phyloP scores from a whole-genome alignment of 2,797 vertebrate genomes.

The Sebastes dallii region DNA sequence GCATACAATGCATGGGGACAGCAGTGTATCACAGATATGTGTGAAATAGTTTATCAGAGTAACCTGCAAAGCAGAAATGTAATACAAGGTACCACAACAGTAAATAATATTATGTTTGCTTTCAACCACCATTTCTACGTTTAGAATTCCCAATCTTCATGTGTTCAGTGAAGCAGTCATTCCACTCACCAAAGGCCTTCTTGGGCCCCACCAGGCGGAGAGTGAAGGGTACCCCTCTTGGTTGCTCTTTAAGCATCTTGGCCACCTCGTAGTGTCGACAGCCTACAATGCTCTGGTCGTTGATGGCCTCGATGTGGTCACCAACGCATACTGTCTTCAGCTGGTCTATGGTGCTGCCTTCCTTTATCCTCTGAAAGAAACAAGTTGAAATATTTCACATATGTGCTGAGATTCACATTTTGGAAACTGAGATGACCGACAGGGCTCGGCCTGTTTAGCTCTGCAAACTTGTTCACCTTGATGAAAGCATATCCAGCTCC shows the following conservation, averaged over 20 bases:
- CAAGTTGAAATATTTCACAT: not conserved
- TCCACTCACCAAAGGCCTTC: slow-evolving; percentile 93
- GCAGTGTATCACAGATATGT: not conserved
- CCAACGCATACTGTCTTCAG: slow-evolving; percentile 91
- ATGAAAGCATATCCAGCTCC: slow-evolving; percentile 97
- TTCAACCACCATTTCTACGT: no score
- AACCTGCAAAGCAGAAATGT: not conserved
- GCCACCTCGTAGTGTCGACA: slow-evolving; percentile 98
- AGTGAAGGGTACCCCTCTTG: slow-evolving; percentile 89
- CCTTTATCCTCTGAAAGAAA: slow-evolving; percentile 92
- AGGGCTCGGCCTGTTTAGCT: not conserved
- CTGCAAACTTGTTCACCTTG: slow-evolving; percentile 81
- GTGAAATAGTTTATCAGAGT: not conserved
- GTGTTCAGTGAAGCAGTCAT: not conserved
- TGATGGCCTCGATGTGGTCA: slow-evolving; percentile 98
- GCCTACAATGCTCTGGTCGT: slow-evolving; percentile 96
- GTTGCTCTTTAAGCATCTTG: slow-evolving; percentile 95
- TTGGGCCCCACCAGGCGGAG: slow-evolving; percentile 93
- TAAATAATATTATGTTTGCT: not conserved
- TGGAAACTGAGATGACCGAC: not conserved
- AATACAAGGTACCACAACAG: not conserved
- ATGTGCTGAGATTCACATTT: not conserved
- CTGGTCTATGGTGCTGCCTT: slow-evolving; percentile 92
- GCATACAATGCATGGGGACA: not conserved
- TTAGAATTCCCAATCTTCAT: not conserved